Base-by-base conservation (phyloP, 2,888 invertebrate species). In the Nomada hirtipes region DNA sequence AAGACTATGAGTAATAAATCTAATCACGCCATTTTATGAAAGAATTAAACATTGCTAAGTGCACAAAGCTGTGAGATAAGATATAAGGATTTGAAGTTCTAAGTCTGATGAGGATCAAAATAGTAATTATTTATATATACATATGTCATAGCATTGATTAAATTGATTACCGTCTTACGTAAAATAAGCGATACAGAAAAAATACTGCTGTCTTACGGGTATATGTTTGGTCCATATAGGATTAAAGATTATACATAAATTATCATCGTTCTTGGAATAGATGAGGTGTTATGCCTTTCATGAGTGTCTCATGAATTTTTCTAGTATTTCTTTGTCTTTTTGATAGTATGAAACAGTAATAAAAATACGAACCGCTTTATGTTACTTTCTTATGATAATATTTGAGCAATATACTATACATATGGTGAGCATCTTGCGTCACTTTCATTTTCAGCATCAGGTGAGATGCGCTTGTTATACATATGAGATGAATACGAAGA, bases 181-280 rank as follows among this genome's bases (percentile, higher is more conserved):
- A 47, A 47, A 50, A 57, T 76, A 47, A 67, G 29, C 15, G 67
- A 63, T 68, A 61, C 50, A 61, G n/a, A 20, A 50, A 50, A 20
- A n/a, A 44, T 73, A 68, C 67, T 55, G 36, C 67, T 70, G 47
- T 67, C 71, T 82, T n/a, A 29, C 18, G 13, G 13, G 36, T 47
- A 53, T 15, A 26, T 64, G 55, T 71, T 61, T 78, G 82, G 83
- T 73, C 83, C 83, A 83, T 78, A 78, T 70, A 71, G 82, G 82
- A 85, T 84, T 85, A 76, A 79, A 69, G 68, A 77, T 71, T 84
- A 84, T 84, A 84, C 64, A 83, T 84, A 83, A 83, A 80, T 44
- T 75, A 59, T 65, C 23, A 77, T 20, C 52, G 68, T 74, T 80
- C 69, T 80, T 80, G 68, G 69, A 75, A 71, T 77, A 77, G 74